phyloP scores from a whole-genome alignment of 2,888 invertebrate species.

The Aphodius sticticus region DNA sequence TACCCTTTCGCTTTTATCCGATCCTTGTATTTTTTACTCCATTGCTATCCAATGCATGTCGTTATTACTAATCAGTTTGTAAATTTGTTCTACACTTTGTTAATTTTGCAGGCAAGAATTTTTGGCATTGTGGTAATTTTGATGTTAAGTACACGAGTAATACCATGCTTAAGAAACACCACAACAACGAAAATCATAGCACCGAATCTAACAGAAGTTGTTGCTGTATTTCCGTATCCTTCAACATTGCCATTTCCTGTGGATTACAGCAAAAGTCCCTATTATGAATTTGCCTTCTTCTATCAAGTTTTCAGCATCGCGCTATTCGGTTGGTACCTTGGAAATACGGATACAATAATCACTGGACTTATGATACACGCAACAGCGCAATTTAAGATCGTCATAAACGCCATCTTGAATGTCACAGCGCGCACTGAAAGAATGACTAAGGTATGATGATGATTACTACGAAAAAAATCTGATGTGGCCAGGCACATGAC shows the following conservation, averaged over 20 bases:
- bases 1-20: too few species aligned
- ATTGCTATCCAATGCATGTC: too few species aligned
- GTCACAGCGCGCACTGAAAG: slow-evolving; percentile 34
- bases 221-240: slow-evolving; percentile 39
- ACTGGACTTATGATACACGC: slow-evolving; percentile 40
- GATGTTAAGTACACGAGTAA: slow-evolving; percentile 35
- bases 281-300: slow-evolving; percentile 36
- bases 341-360: slow-evolving; percentile 37
- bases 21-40: too few species aligned
- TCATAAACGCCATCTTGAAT: slow-evolving; percentile 36
- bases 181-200: slow-evolving; percentile 23
- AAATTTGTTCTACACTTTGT: not conserved
- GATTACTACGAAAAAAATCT: not conserved
- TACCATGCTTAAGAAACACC: slow-evolving; percentile 32
- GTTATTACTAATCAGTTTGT: not conserved
- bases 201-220: slow-evolving; percentile 32
- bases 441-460: slow-evolving; percentile 27
- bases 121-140: slow-evolving; percentile 33
- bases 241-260: slow-evolving; percentile 38
- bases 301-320: slow-evolving; percentile 39
- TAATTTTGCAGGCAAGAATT: slow-evolving; percentile 35
- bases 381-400: slow-evolving; percentile 39
- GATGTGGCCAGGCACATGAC: too few species aligned
- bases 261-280: slow-evolving; percentile 27
- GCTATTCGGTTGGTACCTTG: slow-evolving; percentile 39